Base-by-base conservation (phyloP, 1,140 invertebrate genomes). In the Drosophila mojavensis region DNA sequence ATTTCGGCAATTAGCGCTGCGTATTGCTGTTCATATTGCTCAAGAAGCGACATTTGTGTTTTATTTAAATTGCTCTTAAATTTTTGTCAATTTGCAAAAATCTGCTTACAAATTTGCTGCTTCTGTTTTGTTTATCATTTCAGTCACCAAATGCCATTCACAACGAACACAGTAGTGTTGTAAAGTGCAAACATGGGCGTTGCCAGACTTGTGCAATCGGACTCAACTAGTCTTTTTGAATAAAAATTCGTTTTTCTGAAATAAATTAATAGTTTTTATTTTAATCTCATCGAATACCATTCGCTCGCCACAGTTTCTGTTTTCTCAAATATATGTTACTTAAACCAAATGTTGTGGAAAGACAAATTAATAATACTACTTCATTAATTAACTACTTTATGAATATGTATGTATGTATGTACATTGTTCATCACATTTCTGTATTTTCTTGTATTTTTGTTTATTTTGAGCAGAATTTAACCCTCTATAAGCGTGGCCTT, bases 11-110 rank as follows among this genome's bases (percentile, higher is more conserved):
- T 96, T 66, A 97, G 93, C 73, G 96, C 93, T 36, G 96, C 96
- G 93, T 97, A 97, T 93, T 97, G 96, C 92, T 97, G 96, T 90
- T 97, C 96, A 83, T 97, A 97, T 68, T 95, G 96, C 83, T 96
- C 96, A 85, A 97, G 95, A 82, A 97, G 93, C 33, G 95, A 95
- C 91, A 92, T 92, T 54, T 69, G 71, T 51, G 54, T 3, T 26
- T 54, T 47, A 45, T 39, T 43, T 20, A 41, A 33, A 2, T 39
- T 39, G 10, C 30, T 43, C 26, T 36, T 48, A 17, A 9, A 43
- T 43, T 71, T 33, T 15, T 26, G 7, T 47, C 30, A 1, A 24
- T 48, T 43, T 24, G 36, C 36, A 48, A 56, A 59, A 59, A 66
- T 45, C n/a, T 56, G 24, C 30, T 45, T 54, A 60, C 24, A 50